Conservation (phyloP, 2,797 vertebrate species). For the Pachyuromys duprasi region DNA sequence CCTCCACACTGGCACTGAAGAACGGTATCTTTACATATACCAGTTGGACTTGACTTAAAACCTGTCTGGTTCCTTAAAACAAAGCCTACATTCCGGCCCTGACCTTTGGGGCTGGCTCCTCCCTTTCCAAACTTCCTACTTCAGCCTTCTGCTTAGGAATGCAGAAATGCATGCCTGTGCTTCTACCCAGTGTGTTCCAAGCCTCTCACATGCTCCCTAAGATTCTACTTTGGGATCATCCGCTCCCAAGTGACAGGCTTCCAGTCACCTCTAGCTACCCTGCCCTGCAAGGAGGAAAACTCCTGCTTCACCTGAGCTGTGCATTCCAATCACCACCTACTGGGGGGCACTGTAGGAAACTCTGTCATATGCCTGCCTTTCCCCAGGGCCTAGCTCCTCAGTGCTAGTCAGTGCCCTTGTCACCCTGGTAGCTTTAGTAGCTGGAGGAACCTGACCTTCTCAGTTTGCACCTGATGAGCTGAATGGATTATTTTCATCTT, state of each 20-base stretch:
- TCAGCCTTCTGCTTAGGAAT: neutral
- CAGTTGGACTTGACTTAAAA: constrained; percentile 1
- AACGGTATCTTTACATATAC: neutral
- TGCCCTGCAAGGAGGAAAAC: neutral
- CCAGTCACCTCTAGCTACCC: neutral
- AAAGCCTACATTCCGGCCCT: neutral
- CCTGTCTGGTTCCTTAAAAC: neutral
- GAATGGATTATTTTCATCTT: neutral
- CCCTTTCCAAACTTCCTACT: neutral
- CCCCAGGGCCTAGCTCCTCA: neutral
- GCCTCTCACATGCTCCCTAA: neutral
- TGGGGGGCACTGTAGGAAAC: rapidly evolving
- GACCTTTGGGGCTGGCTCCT: neutral
- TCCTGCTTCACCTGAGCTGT: rapidly evolving
- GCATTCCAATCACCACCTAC: neutral
- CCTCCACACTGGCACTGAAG: neutral
- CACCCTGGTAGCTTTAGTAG: neutral
- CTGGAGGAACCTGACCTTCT: neutral
- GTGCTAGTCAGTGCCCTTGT: neutral
- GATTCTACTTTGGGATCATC: neutral
- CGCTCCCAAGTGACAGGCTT: neutral
- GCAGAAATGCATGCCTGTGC: neutral
- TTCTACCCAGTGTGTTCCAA: rapidly evolving
- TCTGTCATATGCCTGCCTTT: neutral
- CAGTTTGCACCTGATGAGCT: neutral